A percentile compares a stretch with the other conserved stretches of the same genome.
Evolutionary conservation across 2,113 vertebrate species (phyloP).

Genomic region (Salvelinus namaycush): DNA sequence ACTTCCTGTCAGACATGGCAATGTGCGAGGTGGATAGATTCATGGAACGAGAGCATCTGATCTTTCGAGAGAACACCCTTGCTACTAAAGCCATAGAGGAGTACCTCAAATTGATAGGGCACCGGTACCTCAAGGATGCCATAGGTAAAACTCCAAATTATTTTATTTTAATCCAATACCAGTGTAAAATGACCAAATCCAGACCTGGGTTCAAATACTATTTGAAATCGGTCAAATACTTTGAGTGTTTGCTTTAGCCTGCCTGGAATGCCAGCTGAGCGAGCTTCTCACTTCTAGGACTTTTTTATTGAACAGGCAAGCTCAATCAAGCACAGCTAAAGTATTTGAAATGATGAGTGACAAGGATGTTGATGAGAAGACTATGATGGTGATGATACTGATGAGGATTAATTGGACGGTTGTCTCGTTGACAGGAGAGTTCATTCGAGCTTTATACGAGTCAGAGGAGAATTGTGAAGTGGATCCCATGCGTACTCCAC

Average conservation of each 20-base stretch:
- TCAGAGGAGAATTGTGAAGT: conserved; percentile 99
- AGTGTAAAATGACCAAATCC: not conserved
- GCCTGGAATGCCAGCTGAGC: no score
- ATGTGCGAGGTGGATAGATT: conserved; percentile 97
- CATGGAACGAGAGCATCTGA: conserved; percentile 94
- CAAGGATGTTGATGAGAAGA: not conserved
- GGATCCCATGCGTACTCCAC: conserved; percentile 93
- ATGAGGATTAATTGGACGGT: not conserved
- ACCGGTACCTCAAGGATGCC: conserved; percentile 98
- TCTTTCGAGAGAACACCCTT: conserved; percentile 97
- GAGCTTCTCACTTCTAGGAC: no score
- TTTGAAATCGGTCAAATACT: not conserved
- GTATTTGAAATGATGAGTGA: not conserved
- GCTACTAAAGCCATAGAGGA: conserved; percentile 99
- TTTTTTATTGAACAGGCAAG: no score
- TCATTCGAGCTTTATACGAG: conserved; percentile 95
- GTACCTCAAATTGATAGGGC: conserved; percentile 97
- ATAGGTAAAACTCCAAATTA: conserved; percentile 78
- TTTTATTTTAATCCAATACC: not conserved
- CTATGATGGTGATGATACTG: not conserved
- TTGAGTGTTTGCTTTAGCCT: not conserved
- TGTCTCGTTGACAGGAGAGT: conserved; percentile 81
- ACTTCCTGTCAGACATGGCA: conserved; percentile 98
- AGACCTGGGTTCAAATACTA: not conserved
- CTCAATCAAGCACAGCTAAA: no score